Evolutionary conservation across 2,888 invertebrate genomes (phyloP).

Genomic region (Cephus pygmeus): DNA sequence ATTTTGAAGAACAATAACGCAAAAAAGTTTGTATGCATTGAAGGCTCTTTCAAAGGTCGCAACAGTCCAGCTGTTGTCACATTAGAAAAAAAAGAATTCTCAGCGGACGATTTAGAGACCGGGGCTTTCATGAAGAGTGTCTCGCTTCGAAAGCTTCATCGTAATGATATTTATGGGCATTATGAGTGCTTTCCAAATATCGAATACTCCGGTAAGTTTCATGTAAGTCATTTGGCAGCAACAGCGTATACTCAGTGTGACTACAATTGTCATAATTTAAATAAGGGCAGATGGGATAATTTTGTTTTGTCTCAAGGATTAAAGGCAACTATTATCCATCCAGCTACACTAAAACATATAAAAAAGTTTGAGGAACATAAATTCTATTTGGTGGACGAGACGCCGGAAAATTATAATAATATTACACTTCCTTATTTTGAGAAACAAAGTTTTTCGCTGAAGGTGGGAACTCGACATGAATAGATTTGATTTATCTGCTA

Average conservation of each 20-base stretch:
- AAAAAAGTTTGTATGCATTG: conserved; percentile 77
- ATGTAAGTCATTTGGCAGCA: neutral
- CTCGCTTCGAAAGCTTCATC: conserved; percentile 73
- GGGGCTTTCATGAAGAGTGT: conserved; percentile 75
- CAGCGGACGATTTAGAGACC: conserved; percentile 71
- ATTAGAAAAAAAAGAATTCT: conserved; percentile 86
- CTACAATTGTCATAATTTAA: neutral
- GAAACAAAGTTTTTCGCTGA: conserved; percentile 79
- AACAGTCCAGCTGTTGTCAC: conserved; percentile 77
- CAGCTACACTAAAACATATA: conserved; percentile 93
- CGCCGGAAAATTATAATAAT: conserved; percentile 81
- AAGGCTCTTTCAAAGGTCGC: conserved; percentile 74
- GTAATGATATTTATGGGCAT: conserved; percentile 88
- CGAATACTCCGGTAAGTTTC: conserved; percentile 73
- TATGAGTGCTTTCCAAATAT: conserved; percentile 77
- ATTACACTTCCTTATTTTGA: conserved; percentile 83
- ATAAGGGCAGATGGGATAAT: neutral
- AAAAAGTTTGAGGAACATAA: conserved; percentile 84
- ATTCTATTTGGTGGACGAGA: conserved; percentile 84
- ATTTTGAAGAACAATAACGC: conserved; percentile 79
- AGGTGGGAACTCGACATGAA: conserved; percentile 68
- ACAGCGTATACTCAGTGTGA: neutral
- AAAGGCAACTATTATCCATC: conserved; percentile 90
- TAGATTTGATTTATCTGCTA: conserved; percentile 24
- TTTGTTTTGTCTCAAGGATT: conserved; percentile 71